Conservation (phyloP, 2,797 vertebrate species). For the Danio jaintianensis region DNA sequence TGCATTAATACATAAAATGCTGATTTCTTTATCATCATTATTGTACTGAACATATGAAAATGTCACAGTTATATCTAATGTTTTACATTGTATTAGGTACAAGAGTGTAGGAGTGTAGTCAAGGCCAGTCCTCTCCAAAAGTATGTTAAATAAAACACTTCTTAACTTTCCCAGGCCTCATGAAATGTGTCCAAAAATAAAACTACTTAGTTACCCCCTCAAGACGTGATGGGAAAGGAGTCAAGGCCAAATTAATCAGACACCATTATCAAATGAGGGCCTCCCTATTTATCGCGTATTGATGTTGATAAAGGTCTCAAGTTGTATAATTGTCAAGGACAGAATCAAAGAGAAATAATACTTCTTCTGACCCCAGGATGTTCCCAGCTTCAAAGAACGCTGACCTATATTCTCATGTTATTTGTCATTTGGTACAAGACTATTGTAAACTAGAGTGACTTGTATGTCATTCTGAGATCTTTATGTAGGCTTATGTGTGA, state of each 20-base stretch:
- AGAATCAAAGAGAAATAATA: conserved; percentile 18
- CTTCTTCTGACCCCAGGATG: conserved; percentile 24
- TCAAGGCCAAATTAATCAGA: conserved; percentile 23
- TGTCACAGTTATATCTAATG: conserved; percentile 12
- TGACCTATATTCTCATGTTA: conserved; percentile 39
- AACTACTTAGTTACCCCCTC: conserved; percentile 19
- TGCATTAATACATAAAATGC: background rate
- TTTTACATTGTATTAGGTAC: conserved; percentile 13
- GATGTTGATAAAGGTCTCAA: conserved; percentile 25
- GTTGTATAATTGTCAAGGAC: conserved; percentile 15
- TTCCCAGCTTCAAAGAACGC: conserved; percentile 26
- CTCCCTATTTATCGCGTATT: conserved; percentile 8
- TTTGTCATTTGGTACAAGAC: conserved; percentile 37
- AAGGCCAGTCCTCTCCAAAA: conserved; percentile 10
- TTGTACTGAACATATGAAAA: background rate
- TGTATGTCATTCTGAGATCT: conserved; percentile 27
- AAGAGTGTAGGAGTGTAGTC: conserved; percentile 21
- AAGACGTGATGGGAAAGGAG: background rate
- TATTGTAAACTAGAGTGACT: conserved; percentile 28
- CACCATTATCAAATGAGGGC: conserved; percentile 17
- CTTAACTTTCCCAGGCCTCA: background rate
- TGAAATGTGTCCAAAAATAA: conserved; percentile 17
- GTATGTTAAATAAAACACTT: background rate
- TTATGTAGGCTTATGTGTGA: background rate
- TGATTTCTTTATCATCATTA: background rate